Percentiles rank a stretch among this genome's conserved stretches.
Evolutionary conservation across 1,140 invertebrate genomes (phyloP).

Genomic region (Leucophenga varia): DNA sequence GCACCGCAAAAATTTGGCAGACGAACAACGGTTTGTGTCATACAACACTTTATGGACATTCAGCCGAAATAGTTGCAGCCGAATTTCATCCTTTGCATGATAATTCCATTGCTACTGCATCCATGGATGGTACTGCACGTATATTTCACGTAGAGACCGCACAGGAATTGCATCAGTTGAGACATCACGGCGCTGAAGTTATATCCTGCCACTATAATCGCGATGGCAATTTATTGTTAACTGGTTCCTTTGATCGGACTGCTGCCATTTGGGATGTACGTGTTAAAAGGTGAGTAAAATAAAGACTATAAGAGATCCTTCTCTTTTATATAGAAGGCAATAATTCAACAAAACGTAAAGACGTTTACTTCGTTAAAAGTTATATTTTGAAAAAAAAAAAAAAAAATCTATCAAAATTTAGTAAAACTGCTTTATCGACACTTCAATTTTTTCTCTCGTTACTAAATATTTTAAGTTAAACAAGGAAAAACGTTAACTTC

Average conservation of each 20-base stretch:
- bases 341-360: neutral
- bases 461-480: too few relatives aligned
- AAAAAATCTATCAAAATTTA: too few relatives aligned
- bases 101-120: constrained; percentile 67
- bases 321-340: too few relatives aligned
- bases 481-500: too few relatives aligned
- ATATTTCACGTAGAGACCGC: constrained; percentile 69
- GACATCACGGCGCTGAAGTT: constrained; percentile 73
- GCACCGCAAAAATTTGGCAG: constrained; percentile 72
- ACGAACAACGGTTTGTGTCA: constrained; percentile 66
- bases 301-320: too few relatives aligned
- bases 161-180: constrained; percentile 63
- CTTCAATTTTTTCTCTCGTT: rapidly evolving
- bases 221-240: constrained; percentile 69
- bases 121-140: constrained; percentile 74
- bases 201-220: constrained; percentile 72
- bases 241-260: constrained; percentile 78
- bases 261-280: constrained; percentile 75
- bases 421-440: neutral
- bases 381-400: too few relatives aligned
- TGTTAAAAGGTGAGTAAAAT: constrained; percentile 65
- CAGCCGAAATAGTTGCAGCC: constrained; percentile 70
- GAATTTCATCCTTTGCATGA: constrained; percentile 67
- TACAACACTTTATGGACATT: constrained; percentile 71
- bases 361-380: constrained; percentile 5